These are phyloP conservation scores for roundworm (Caenorhabditis elegans) DNA, from an alignment of 1,140 invertebrate species.

Conservation along the genomic window DNA sequence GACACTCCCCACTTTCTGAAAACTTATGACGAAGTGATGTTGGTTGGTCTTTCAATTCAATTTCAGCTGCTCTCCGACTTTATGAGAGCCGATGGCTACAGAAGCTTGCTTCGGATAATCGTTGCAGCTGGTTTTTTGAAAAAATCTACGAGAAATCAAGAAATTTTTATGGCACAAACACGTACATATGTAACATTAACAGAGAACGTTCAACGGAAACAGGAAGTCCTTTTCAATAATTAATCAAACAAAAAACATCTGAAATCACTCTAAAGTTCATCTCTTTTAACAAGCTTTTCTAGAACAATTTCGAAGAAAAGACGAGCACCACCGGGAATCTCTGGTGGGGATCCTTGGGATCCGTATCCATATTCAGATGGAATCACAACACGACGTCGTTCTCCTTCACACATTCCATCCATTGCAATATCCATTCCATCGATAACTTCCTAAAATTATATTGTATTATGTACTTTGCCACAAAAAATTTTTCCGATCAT, in stretches of 20 bases:
- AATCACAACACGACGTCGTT: conserved; percentile 59
- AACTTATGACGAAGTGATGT: neutral
- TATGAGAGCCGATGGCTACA: too few species aligned
- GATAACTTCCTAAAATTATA: conserved; percentile 54
- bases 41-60: neutral
- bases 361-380: conserved; percentile 56
- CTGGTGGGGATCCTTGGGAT: conserved; percentile 49
- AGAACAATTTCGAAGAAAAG: conserved; percentile 66
- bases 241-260: too few species aligned
- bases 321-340: conserved; percentile 59
- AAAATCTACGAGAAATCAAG: too few species aligned
- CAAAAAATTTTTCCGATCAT: too few species aligned
- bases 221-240: too few species aligned
- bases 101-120: too few species aligned
- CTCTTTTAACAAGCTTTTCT: conserved; percentile 63
- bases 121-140: too few species aligned
- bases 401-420: conserved; percentile 66
- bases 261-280: conserved; percentile 50
- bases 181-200: conserved; percentile 16
- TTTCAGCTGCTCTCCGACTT: neutral
- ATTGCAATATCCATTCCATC: conserved; percentile 62
- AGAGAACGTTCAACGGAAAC: neutral
- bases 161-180: neutral
- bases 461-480: neutral
- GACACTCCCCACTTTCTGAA: neutral